Conservation (phyloP, 2,888 invertebrate species). For the Xanthorhoe designata region DNA sequence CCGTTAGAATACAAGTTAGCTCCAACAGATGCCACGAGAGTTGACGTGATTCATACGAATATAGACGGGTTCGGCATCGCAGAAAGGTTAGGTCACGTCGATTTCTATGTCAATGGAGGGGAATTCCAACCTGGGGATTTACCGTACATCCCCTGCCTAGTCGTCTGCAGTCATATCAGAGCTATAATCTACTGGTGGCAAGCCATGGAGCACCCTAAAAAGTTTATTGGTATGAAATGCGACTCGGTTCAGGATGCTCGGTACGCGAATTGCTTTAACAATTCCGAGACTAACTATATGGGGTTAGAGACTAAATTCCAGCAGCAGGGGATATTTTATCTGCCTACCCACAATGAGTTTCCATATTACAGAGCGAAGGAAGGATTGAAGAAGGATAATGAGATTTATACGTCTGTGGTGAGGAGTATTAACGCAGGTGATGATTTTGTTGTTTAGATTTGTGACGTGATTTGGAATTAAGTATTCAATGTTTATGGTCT, state of each 20-base stretch:
- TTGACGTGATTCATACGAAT: constrained; percentile 75
- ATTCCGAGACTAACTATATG: constrained; percentile 62
- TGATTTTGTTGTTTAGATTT: constrained; percentile 52
- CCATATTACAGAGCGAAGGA: constrained; percentile 72
- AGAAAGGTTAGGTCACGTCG: constrained; percentile 70
- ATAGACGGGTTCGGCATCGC: constrained; percentile 81
- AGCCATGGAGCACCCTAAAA: constrained; percentile 73
- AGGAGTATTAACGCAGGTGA: constrained; percentile 66
- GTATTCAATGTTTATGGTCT: background rate
- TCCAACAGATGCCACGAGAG: constrained; percentile 60
- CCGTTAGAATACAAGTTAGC: constrained; percentile 58
- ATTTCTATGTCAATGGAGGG: constrained; percentile 76
- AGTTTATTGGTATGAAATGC: constrained; percentile 71
- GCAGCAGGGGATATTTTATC: constrained; percentile 69
- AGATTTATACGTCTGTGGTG: constrained; percentile 63
- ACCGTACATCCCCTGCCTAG: constrained; percentile 68
- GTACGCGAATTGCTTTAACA: constrained; percentile 69
- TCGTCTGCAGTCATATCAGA: constrained; percentile 70
- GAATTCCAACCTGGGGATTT: constrained; percentile 76
- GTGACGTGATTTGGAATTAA: background rate
- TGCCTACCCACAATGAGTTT: constrained; percentile 70
- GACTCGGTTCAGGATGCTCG: constrained; percentile 72
- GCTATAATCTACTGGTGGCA: constrained; percentile 75
- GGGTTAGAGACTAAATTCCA: constrained; percentile 68
- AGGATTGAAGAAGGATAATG: constrained; percentile 69